A percentile compares a stretch with the other conserved stretches of the same genome.
Evolutionary conservation across 2,888 invertebrate species (phyloP).

Genomic region (Oxyteleia sp.): DNA sequence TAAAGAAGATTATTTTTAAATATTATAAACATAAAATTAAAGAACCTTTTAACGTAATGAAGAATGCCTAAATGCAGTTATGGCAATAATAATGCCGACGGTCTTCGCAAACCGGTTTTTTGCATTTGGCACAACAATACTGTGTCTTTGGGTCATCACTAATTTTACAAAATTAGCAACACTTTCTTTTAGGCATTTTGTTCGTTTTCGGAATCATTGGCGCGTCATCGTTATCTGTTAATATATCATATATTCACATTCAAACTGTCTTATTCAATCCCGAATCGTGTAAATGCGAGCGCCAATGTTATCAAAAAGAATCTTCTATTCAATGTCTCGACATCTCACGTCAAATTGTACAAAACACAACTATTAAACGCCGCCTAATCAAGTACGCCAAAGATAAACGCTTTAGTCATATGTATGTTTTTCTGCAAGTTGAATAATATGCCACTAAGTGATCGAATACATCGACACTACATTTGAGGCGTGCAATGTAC

Average conservation of each 20-base stretch:
- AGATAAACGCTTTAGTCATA: constrained; percentile 11
- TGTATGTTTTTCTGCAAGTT: neutral
- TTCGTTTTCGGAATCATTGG: neutral
- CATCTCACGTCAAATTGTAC: neutral
- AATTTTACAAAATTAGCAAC: neutral
- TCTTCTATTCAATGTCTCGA: neutral
- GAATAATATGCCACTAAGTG: neutral
- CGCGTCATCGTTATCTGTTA: neutral
- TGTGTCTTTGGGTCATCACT: neutral
- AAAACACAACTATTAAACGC: constrained; percentile 16
- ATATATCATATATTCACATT: neutral
- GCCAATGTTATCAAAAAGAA: neutral
- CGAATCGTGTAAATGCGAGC: neutral
- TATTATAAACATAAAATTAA: neutral
- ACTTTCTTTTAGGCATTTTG: neutral
- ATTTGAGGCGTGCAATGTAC: no score
- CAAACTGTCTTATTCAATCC: neutral
- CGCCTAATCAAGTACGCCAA: constrained; percentile 20
- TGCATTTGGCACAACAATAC: neutral
- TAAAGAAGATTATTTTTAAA: no score
- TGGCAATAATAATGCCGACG: neutral
- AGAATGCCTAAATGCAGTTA: neutral
- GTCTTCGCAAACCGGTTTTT: neutral
- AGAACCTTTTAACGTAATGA: neutral
- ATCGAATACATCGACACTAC: constrained; percentile 9